Base-by-base conservation (phyloP, 2,113 vertebrate genomes). In the Antechinus flavipes region DNA sequence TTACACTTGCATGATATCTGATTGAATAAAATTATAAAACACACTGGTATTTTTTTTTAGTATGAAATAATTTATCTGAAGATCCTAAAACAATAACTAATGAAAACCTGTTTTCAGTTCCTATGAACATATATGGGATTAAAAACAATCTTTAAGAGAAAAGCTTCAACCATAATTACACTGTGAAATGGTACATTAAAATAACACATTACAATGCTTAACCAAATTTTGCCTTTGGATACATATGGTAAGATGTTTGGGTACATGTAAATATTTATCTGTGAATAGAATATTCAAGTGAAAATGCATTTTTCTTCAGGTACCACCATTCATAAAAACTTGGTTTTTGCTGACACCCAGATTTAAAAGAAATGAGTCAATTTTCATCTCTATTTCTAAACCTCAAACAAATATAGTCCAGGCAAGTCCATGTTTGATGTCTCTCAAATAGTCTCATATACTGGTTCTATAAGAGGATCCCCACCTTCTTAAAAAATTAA, bases 351-450 rank as follows among this genome's bases (percentile, higher is more conserved):
- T 98, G 96, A 98, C 97, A 96, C 93, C 90, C 95, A 98, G 54
- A 97, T 98, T 98, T 98, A 97, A 98, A 98, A 98, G 91, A 97
- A 98, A 98, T 98, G 98, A 99, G 98, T 98, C 98, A 98, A 98
- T 98, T 98, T 96, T 98, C 98, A 98, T 99, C 98, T 97, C 97
- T 98, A 98, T 98, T 98, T 98, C 98, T 97, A 98, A 97, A 98
- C 97, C 98, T 98, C 98, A 99, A 97, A 98, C 97, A 97, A 97
- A 97, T n/a, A 91, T 98, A 98, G 98, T 98, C 98, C 90, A 97
- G 97, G 98, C 98, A 99, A 98, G 98, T 96, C 97, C 97, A 94
- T 96, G 96, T 98, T 98, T 98, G 98, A 99, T 98, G 98, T 98
- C 98, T 98, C 98, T 98, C 96, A 99, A 98, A 97, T 96, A 98